Conservation (phyloP, 1,140 invertebrate species). For the Drosophila nasuta region DNA sequence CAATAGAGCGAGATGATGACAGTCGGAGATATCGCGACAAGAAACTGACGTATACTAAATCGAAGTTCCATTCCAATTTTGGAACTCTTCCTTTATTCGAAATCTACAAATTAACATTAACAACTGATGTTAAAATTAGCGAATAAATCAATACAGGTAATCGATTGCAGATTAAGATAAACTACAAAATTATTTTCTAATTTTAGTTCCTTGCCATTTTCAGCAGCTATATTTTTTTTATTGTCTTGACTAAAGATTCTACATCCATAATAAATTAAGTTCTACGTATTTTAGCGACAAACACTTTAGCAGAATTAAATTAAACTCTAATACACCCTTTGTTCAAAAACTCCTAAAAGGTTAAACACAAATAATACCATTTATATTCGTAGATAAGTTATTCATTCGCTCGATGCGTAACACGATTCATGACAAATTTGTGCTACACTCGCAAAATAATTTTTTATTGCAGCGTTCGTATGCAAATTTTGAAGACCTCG, state of each 20-base stretch:
- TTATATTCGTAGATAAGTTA: conserved; percentile 2
- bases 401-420: conserved; percentile 18
- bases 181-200: not conserved
- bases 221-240: too few relatives aligned
- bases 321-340: not conserved
- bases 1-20: not conserved
- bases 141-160: not conserved
- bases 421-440: conserved; percentile 38
- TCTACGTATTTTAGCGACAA: too few relatives aligned
- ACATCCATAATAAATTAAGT: too few relatives aligned
- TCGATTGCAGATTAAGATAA: conserved; percentile 3
- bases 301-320: too few relatives aligned
- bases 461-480: conserved; percentile 36
- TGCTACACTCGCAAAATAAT: conserved; percentile 27
- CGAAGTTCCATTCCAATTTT: conserved; percentile 16
- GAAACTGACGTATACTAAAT: not conserved
- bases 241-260: too few relatives aligned
- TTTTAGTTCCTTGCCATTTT: conserved; percentile 4
- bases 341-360: not conserved
- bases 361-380: conserved; percentile 2
- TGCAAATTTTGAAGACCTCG: conserved; percentile 49
- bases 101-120: conserved; percentile 2
- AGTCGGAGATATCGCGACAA: not conserved
- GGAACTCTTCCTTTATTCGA: conserved; percentile 1
- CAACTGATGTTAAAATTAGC: not conserved